phyloP scores from a whole-genome alignment of 2,888 invertebrate species.

The Calliopum simillimum region DNA sequence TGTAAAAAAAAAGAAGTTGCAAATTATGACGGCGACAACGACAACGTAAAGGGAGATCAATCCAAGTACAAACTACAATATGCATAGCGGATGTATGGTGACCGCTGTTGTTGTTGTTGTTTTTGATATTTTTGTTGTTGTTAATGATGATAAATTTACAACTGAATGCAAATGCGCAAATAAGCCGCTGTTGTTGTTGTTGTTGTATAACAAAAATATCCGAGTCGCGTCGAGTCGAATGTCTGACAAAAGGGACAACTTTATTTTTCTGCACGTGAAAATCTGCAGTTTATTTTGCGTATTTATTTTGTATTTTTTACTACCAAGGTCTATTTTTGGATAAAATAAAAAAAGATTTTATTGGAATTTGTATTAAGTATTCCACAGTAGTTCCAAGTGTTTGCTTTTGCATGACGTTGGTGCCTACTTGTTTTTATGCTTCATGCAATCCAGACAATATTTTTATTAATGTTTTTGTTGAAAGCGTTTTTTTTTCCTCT shows the following conservation, averaged over 20 bases:
- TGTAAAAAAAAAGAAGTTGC: slow-evolving; percentile 3
- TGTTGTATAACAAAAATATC: slow-evolving; percentile 8
- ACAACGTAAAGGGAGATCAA: neutral
- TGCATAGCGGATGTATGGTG: too few relatives aligned
- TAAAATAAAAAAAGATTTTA: too few relatives aligned
- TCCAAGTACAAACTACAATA: neutral
- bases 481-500: too few relatives aligned
- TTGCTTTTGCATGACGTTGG: too few relatives aligned
- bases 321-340: too few relatives aligned
- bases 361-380: too few relatives aligned
- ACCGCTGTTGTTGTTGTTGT: too few relatives aligned
- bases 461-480: too few relatives aligned
- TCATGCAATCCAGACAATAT: too few relatives aligned
- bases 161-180: slow-evolving; percentile 21
- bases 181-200: neutral
- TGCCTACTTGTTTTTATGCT: too few relatives aligned
- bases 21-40: slow-evolving; percentile 13
- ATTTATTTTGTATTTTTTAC: too few relatives aligned
- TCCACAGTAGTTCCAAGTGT: too few relatives aligned
- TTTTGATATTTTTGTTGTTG: neutral
- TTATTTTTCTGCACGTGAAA: neutral
- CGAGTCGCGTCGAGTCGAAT: neutral
- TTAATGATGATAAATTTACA: slow-evolving; percentile 12
- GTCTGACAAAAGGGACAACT: neutral
- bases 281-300: neutral